A percentile compares a stretch with the other conserved stretches of the same genome.
Evolutionary conservation across 2,888 invertebrate genomes (phyloP).

Genomic region (Amorpha juglandis): DNA sequence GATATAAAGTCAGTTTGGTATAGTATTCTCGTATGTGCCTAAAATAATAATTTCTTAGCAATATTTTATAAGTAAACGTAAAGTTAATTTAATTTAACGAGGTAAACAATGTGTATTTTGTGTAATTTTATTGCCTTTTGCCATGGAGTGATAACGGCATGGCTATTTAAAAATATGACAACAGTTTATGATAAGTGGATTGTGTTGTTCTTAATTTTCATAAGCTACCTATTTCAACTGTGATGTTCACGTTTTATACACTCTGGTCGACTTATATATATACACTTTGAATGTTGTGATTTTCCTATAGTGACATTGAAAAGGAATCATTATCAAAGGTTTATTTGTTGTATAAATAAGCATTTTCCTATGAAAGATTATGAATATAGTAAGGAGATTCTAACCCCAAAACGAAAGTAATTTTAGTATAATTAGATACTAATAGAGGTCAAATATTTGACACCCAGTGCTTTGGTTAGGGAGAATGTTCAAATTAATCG

Average conservation of each 20-base stretch:
- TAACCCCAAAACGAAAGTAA: slow-evolving; percentile 30
- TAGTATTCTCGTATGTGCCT: slow-evolving; percentile 79
- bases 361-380: slow-evolving; percentile 6
- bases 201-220: slow-evolving; percentile 2
- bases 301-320: neutral
- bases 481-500: slow-evolving; percentile 40
- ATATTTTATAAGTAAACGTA: slow-evolving; percentile 52
- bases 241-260: slow-evolving; percentile 15
- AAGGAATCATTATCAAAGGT: slow-evolving; percentile 9
- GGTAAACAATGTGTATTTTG: slow-evolving; percentile 30
- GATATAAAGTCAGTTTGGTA: slow-evolving; percentile 62
- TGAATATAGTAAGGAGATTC: neutral
- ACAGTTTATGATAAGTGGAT: slow-evolving; percentile 12
- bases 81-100: slow-evolving; percentile 26
- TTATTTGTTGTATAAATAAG: slow-evolving; percentile 11
- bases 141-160: slow-evolving; percentile 13
- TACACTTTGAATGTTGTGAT: slow-evolving; percentile 12
- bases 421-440: slow-evolving; percentile 24
- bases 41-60: slow-evolving; percentile 70
- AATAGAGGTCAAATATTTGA: slow-evolving; percentile 31
- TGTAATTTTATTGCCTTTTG: slow-evolving; percentile 26
- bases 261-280: slow-evolving; percentile 1
- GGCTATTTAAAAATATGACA: slow-evolving; percentile 10
- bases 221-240: slow-evolving; percentile 9
- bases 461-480: slow-evolving; percentile 45